Percentiles rank a stretch among this genome's conserved stretches.
phyloP scores from a whole-genome alignment of 2,113 vertebrate genomes.

The Alces alces region DNA sequence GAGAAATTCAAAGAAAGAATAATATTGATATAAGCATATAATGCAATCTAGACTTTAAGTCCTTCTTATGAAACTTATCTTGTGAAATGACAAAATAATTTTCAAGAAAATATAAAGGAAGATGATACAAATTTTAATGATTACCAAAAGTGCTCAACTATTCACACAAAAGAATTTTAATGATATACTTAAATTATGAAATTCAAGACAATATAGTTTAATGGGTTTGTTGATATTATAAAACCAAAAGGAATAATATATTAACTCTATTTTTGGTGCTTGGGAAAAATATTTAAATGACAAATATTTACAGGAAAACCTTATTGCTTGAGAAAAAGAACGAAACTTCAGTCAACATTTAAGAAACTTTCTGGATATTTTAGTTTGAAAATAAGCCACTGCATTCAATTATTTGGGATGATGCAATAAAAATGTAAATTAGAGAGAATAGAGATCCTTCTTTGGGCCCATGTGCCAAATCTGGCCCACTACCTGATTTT shows the following conservation, averaged over 20 bases:
- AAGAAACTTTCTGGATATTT: constrained; percentile 4
- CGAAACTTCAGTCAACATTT: background rate
- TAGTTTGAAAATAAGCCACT: constrained; percentile 10
- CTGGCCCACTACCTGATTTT: background rate
- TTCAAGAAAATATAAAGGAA: constrained; percentile 2
- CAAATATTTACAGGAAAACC: constrained; percentile 18
- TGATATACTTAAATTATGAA: constrained; percentile 7
- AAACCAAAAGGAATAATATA: background rate
- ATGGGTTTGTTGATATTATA: background rate
- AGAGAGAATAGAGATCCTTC: background rate
- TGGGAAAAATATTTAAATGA: background rate
- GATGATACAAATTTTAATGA: background rate
- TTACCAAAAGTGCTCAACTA: background rate
- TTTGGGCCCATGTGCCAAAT: background rate
- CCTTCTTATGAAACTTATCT: background rate
- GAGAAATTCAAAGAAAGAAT: constrained; percentile 11
- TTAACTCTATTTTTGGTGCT: background rate
- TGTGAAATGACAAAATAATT: constrained; percentile 17
- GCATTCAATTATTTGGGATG: background rate
- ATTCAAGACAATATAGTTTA: constrained; percentile 5
- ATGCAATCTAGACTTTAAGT: background rate
- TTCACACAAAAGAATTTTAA: background rate
- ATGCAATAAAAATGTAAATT: constrained; percentile 13
- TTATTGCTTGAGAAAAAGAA: background rate
- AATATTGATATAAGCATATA: background rate